Base-by-base conservation (phyloP, 2,797 vertebrate genomes). In the Ambastaia sidthimunki region DNA sequence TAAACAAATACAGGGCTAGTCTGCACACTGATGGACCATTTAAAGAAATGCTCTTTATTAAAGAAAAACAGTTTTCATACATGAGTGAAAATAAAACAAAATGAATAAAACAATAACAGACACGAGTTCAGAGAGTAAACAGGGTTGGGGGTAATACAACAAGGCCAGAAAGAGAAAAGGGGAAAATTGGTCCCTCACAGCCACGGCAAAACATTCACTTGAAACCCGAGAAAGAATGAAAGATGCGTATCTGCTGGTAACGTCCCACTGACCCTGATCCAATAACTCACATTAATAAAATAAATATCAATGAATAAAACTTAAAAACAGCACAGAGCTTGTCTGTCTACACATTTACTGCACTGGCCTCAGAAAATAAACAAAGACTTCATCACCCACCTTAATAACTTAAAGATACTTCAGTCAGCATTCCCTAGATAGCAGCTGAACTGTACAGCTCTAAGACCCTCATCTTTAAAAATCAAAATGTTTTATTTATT, bases 161-260 rank as follows among this genome's bases (percentile, higher is more conserved):
- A 44, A 74, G 68, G 70, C 69, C 63, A 59, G 41, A 73, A 72
- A 76, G 75, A 41, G 63, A 31, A 75, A 37, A 50, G 19, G 55
- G 55, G 70, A 76, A 15, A 44, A 60, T 89, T 87, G 90, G 92
- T 90, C 89, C 90, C 93, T 92, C 93, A 90, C 90, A 90, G 94
- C 95, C 96, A 95, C 96, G 95, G 95, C 93, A 97, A 95, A 96
- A 96, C 93, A 93, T 93, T 95, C 93, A 94, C 86, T 47, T 15
- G 11, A 65, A 65, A 77, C 68, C 57, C 37, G 63, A 54, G 63
- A 66, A 71, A 48, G 74, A 47, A 79, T 81, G 70, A 71, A n/a
- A 63, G n/a, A 41, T 19, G 74, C 21, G 31, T 23, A 47, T 59
- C 23, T 41, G 48, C 62, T 37, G 37, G 74, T 21, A 76, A 18